Evolutionary conservation across 2,113 vertebrate genomes (phyloP), one percentile per base, ranked within the genome.

Genomic region (Oenanthe oenanthe): DNA sequence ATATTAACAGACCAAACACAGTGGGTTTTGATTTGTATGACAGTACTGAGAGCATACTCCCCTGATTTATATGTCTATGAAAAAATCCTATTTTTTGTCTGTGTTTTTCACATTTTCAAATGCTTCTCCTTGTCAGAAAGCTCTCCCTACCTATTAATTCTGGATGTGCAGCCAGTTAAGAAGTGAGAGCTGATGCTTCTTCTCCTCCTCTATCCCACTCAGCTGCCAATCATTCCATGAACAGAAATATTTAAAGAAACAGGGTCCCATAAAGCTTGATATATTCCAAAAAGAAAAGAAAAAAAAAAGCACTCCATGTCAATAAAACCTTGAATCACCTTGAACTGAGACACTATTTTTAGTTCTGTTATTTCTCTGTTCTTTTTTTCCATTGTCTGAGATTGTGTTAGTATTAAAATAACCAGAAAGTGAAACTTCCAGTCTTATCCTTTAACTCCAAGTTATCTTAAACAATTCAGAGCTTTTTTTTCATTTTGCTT

Each of bases 81-180:
- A 81, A 81, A 94, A 91, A 63, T 57, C 8, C 12, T 17, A 1
- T 4, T 20, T 66, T 76, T 83, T 51, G 29, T 15, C 17, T 11
- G 4, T 71, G n/a, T 21, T 85, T 81, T 85, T 75, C 29, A 42
- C 31, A 61, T 65, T 88, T 82, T 90, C 40, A 68, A 36, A 87
- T 63, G 51, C 8, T 77, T 88, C 20, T 82, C 48, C 34, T 56
- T 84, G 50, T 63, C 43, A 47, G 38, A 90, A 81, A 65, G 25
- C n/a, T 89, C 25, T 71, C 9, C 25, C 17, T 89, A 32, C 31
- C 40, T 29, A 34, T 90, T 92, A 82, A 85, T 82, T 79, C 57
- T 94, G 71, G 88, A 60, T 45, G 28, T 75, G 29, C n/a, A 88
- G 20, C 78, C 66, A 88, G 85, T 88, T 94, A 74, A 96, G 88